These are phyloP conservation scores for Myotis vivesi DNA, from an alignment of 2,797 vertebrate genomes.

Conservation along the genomic window DNA sequence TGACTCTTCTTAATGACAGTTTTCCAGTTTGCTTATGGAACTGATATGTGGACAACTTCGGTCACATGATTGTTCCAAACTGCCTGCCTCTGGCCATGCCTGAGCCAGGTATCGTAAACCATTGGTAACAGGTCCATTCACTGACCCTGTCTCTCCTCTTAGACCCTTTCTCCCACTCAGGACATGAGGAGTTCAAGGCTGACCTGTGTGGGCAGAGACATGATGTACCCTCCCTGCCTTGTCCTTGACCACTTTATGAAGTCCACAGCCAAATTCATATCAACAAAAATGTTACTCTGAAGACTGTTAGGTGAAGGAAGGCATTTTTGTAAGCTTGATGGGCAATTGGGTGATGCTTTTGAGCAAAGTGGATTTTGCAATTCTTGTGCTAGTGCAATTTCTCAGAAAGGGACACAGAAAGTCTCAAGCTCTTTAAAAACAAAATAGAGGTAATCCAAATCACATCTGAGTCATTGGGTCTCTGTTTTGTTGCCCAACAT, in stretches of 20 bases:
- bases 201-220: not conserved
- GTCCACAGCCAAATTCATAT: not conserved
- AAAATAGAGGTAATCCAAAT: not conserved
- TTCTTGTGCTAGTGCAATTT: not conserved
- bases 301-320: not conserved
- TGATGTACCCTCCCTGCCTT: not conserved
- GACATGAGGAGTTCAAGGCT: slow-evolving; percentile 18
- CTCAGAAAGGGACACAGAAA: not conserved
- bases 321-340: not conserved
- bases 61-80: not conserved
- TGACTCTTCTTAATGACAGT: not conserved
- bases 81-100: not conserved
- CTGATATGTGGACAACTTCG: not conserved
- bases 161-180: not conserved
- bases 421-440: not conserved
- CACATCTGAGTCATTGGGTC: not conserved
- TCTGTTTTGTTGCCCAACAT: not conserved
- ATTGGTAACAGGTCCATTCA: not conserved
- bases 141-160: not conserved
- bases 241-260: slow-evolving; percentile 35
- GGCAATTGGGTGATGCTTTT: not conserved
- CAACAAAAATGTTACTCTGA: slow-evolving; percentile 41
- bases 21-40: not conserved
- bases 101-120: not conserved
- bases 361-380: not conserved